Evolutionary conservation across 2,113 vertebrate species (phyloP), one percentile per base, ranked within the genome.

Genomic region (Echinops telfairi): DNA sequence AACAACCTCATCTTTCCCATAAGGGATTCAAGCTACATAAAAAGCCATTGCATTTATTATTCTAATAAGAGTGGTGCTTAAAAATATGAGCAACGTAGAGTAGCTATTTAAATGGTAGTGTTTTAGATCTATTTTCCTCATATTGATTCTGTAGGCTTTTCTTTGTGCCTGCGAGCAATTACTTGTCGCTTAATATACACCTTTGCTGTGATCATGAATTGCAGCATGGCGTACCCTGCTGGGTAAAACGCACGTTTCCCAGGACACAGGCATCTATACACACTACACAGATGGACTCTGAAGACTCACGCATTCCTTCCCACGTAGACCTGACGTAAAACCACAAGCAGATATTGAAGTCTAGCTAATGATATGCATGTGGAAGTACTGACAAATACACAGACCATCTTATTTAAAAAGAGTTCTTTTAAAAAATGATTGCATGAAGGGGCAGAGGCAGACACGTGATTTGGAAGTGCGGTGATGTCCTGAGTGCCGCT

Each of bases 1-100:
- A 96, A 97, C 86, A 86, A 83, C 43, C 43, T 93, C 93, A 80
- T 93, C 22, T 97, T 71, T 95, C 92, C 87, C 75, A 68, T 86
- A 86, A 53, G 95, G 23, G 53, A 87, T 85, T 92, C 1, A 92
- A 80, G 66, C 88, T 94, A 97, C 94, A 88, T 70, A 89, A 89
- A 96, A 96, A 96, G 60, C 1, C 19, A 58, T 84, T 57, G 31
- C 27, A 66, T 90, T 86, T 87, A 86, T 95, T 96, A 84, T 73
- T 93, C 76, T 96, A 97, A 85, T 84, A 94, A 93, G 76, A 92
- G 62, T 71, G 92, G 43, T 47, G 95, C 76, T 94, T 66, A 40
- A 84, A 68, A 80, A 9, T 66, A 78, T 92, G 90, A 97, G n/a
- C 10, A 17, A 91, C 57, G 29, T 10, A 60, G 66, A 84, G 68